These are phyloP conservation scores for Halcyon smyrnensis DNA, from an alignment of 2,797 vertebrate species.

Conservation along the genomic window DNA sequence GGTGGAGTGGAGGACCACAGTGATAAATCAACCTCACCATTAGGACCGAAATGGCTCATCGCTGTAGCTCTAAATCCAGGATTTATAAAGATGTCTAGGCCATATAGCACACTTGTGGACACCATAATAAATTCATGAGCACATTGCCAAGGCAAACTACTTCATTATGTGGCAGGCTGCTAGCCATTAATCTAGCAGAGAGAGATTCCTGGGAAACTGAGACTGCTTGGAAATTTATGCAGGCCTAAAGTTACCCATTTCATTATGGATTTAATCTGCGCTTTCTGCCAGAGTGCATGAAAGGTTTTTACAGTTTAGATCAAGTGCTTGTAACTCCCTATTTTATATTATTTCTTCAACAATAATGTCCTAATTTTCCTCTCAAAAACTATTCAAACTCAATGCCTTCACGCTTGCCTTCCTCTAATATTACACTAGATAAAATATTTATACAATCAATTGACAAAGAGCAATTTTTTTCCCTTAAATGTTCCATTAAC, in stretches of 20 bases:
- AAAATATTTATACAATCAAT: constrained; percentile 87
- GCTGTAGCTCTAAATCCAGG: constrained; percentile 85
- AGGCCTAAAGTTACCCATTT: constrained; percentile 92
- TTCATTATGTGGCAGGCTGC: constrained; percentile 93
- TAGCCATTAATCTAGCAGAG: constrained; percentile 92
- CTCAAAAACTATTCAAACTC: constrained; percentile 68
- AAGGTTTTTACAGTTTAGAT: constrained; percentile 82
- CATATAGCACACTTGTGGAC: constrained; percentile 92
- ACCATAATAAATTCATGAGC: constrained; percentile 95
- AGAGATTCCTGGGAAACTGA: constrained; percentile 89
- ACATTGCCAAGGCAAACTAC: constrained; percentile 92
- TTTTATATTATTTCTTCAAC: constrained; percentile 83
- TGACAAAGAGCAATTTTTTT: constrained; percentile 78
- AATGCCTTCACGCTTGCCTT: constrained; percentile 75
- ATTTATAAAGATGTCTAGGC: constrained; percentile 95
- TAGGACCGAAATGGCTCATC: constrained; percentile 85
- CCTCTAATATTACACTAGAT: constrained; percentile 79
- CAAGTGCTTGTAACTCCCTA: constrained; percentile 80
- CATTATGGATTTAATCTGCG: constrained; percentile 95
- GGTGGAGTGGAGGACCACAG: constrained; percentile 74
- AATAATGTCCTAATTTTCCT: constrained; percentile 78
- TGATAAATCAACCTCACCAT: constrained; percentile 90
- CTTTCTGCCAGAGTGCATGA: constrained; percentile 79
- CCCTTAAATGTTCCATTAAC: constrained; percentile 81
- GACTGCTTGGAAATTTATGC: constrained; percentile 89